Evolutionary conservation across 1,140 invertebrate genomes (phyloP), one percentile per base, ranked within the genome.

Genomic region (Drosophila takahashii): DNA sequence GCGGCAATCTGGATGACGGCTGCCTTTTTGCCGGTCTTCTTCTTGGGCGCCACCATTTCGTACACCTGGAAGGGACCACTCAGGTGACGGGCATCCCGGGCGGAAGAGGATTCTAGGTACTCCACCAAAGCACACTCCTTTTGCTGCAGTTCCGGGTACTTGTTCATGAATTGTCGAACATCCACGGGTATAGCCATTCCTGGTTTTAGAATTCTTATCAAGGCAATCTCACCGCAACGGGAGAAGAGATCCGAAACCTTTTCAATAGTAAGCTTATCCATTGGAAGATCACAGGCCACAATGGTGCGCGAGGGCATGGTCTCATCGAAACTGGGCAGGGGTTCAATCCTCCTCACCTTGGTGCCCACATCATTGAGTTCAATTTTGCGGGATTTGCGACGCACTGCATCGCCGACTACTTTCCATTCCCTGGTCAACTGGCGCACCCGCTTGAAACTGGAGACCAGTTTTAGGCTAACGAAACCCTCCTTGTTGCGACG

Each of bases 401-500:
- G 94, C 62, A 98, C 93, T 42, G 97, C 96, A 75, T 96, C 95
- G 3, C 97, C 97, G 4, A 98, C 97, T 0, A 97, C 96, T 54
- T 97, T 94, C 96, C 98, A 99, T 90, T 99, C 98, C 90, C 97
- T 97, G 5, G 97, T 98, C 34, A 99, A 92, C 81, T 98, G 97
- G 81, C 97, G 97, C 26, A 99, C 97, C 48, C 97, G 95, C 90
- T 98, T 97, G 87, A 98, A 97, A 77, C 97, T 98, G 1, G 97
- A 98, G 53, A 98, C 98, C 39, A 99, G 93, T 92, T 99, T 99
- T 7, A 99, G 93, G 34, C 97, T 98, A 1, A 99, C 98, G 92
- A 96, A 99, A 9, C 98, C 98, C 92, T 98, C 97, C 92, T 98
- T 98, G 91, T 98, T 98, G 22, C 98, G 94, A 34, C 97, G 95